Evolutionary conservation across 2,888 invertebrate species (phyloP).

Genomic region (Euclidia mi): DNA sequence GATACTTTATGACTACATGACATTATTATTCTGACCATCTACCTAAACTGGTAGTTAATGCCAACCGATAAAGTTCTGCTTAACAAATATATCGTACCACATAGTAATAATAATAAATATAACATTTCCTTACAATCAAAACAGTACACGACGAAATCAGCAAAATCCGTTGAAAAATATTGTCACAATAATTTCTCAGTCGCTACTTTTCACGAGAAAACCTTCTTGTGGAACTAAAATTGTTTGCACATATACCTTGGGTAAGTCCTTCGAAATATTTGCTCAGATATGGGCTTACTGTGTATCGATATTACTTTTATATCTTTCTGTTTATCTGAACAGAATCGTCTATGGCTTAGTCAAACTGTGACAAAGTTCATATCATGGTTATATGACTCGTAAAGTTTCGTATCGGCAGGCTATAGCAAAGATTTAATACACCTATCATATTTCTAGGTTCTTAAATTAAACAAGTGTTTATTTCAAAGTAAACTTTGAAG

Average conservation of each 20-base stretch:
- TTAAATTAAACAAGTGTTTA: too few relatives aligned
- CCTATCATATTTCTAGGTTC: too few relatives aligned
- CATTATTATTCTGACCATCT: too few relatives aligned
- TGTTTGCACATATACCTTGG: constrained; percentile 37
- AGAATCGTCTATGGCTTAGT: constrained; percentile 33
- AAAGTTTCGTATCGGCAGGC: constrained; percentile 21
- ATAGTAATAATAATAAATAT: not conserved
- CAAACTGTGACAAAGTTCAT: constrained; percentile 43
- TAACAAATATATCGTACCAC: not conserved
- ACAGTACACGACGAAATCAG: constrained; percentile 3
- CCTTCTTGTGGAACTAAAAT: constrained; percentile 25
- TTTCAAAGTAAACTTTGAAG: too few relatives aligned
- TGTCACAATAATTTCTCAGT: constrained; percentile 11
- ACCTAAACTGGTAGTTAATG: too few relatives aligned
- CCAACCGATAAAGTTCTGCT: too few relatives aligned
- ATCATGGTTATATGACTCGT: constrained; percentile 23
- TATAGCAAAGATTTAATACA: constrained; percentile 16
- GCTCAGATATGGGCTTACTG: constrained; percentile 33
- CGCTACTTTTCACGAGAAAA: constrained; percentile 12
- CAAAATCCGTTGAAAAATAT: constrained; percentile 12
- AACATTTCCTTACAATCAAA: constrained; percentile 2
- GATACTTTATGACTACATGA: too few relatives aligned
- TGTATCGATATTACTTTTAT: constrained; percentile 46
- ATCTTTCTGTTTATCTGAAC: constrained; percentile 41
- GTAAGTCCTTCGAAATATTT: constrained; percentile 42